phyloP scores from a whole-genome alignment of 2,113 vertebrate genomes.

The Piaya cayana region DNA sequence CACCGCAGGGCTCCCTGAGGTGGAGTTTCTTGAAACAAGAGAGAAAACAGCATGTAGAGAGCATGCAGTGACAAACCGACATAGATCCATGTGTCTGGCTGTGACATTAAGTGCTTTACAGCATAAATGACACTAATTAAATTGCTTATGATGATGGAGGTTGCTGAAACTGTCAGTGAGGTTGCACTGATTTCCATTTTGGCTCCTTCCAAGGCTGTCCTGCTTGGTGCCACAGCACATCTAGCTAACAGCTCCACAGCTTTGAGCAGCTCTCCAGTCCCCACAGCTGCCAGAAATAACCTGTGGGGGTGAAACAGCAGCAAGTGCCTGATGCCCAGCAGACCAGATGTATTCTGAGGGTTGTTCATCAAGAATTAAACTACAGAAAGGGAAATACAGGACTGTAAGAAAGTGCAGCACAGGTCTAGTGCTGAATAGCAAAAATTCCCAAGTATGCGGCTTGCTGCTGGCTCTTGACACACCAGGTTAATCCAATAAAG shows the following conservation, averaged over 20 bases:
- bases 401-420: neutral
- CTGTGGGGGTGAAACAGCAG: neutral
- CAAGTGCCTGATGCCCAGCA: neutral
- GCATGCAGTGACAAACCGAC: neutral
- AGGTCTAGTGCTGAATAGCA: neutral
- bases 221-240: neutral
- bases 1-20: neutral
- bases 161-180: neutral
- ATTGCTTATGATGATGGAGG: neutral
- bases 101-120: neutral
- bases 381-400: neutral
- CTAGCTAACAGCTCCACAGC: neutral
- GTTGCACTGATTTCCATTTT: neutral
- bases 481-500: constrained; percentile 29
- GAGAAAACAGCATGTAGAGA: neutral
- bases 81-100: neutral
- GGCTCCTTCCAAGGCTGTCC: neutral
- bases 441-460: neutral
- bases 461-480: neutral
- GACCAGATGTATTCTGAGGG: neutral
- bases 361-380: neutral
- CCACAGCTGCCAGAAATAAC: neutral
- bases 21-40: neutral
- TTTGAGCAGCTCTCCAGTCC: neutral
- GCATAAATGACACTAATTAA: neutral